These are phyloP conservation scores for Lepidurus apus DNA, from an alignment of 1,140 invertebrate genomes.

Conservation along the genomic window DNA sequence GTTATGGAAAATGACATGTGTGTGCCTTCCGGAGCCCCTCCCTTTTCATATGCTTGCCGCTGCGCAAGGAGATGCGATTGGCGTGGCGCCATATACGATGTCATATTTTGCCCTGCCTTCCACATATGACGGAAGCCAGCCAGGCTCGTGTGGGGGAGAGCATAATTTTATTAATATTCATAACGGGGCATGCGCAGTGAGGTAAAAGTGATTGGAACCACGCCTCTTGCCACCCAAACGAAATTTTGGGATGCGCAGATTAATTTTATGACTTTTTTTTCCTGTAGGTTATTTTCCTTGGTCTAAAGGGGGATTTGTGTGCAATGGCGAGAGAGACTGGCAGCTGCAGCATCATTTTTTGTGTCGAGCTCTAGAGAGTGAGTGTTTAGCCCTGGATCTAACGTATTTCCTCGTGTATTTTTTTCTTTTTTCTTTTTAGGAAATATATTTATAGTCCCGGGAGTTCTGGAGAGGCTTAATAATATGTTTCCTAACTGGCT, in stretches of 20 bases:
- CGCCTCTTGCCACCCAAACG: neutral
- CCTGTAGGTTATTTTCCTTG: neutral
- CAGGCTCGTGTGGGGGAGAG: neutral
- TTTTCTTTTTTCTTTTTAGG: neutral
- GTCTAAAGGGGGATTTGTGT: neutral
- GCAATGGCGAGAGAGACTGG: neutral
- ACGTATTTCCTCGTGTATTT: slow-evolving; percentile 1
- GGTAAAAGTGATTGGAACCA: too few species aligned
- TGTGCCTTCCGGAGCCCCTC: neutral
- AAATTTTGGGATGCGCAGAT: neutral
- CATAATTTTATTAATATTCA: slow-evolving; percentile 22
- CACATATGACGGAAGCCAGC: neutral
- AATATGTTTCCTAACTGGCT: slow-evolving; percentile 17
- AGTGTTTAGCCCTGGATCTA: slow-evolving; percentile 21
- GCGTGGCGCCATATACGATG: neutral
- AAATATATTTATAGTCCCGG: slow-evolving; percentile 6
- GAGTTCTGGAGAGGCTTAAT: slow-evolving; percentile 10
- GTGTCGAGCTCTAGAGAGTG: neutral
- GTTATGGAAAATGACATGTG: slow-evolving; percentile 19
- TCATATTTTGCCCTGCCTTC: slow-evolving; percentile 9
- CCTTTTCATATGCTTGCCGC: neutral
- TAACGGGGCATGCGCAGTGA: neutral
- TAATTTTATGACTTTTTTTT: slow-evolving; percentile 16
- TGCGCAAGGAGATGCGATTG: neutral
- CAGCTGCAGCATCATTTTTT: slow-evolving; percentile 8